Evolutionary conservation across 2,888 invertebrate genomes (phyloP).

Genomic region (Spodoptera littoralis): DNA sequence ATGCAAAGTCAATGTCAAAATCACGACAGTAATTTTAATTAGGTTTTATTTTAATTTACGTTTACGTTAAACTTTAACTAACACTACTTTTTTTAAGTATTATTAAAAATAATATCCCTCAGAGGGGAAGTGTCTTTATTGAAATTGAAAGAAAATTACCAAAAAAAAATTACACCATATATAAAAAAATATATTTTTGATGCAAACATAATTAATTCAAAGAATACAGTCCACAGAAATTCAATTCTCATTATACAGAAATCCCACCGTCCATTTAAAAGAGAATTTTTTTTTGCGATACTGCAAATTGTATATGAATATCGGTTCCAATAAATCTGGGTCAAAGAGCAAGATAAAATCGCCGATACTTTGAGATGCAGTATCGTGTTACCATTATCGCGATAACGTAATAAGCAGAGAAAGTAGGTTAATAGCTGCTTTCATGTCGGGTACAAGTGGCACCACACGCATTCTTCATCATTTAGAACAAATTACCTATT

Average conservation of each 20-base stretch:
- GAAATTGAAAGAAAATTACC: no score
- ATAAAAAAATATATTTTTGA: no score
- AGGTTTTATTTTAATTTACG: no score
- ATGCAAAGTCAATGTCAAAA: no score
- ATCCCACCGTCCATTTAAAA: slow-evolving; percentile 20
- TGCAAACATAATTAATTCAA: no score
- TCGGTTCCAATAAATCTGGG: slow-evolving; percentile 58
- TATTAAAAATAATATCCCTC: no score
- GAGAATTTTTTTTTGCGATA: slow-evolving; percentile 15
- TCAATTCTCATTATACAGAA: not conserved
- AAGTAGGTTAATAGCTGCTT: slow-evolving; percentile 58
- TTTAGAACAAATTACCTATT: slow-evolving; percentile 19
- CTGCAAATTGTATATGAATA: slow-evolving; percentile 21
- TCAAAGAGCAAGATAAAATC: slow-evolving; percentile 69
- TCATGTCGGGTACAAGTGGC: slow-evolving; percentile 45
- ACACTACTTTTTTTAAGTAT: no score
- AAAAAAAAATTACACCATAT: no score
- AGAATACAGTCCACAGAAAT: no score
- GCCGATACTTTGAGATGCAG: slow-evolving; percentile 65
- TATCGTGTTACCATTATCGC: slow-evolving; percentile 58
- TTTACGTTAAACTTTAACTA: no score
- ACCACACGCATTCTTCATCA: slow-evolving; percentile 24
- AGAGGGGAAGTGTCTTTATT: no score
- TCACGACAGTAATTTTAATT: no score
- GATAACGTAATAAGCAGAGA: slow-evolving; percentile 57